Conservation (phyloP, 2,797 vertebrate genomes). For the Scarus forsteni region DNA sequence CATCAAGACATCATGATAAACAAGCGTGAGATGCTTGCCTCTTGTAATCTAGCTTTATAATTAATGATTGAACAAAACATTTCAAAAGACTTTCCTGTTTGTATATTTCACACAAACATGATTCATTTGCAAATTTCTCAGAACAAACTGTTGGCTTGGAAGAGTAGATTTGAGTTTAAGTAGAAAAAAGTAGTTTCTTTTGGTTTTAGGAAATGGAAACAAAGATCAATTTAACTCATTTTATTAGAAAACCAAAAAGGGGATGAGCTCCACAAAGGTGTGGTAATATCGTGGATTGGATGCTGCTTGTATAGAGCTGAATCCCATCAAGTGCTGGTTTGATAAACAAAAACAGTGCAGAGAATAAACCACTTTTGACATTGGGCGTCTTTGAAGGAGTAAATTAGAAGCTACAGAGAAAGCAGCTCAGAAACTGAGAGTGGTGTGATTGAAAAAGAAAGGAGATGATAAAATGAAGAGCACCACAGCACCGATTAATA, state of each 20-base stretch:
- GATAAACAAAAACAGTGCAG: conserved; percentile 18
- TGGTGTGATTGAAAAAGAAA: conserved; percentile 48
- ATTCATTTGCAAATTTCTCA: not conserved
- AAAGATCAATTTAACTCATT: too few relatives aligned
- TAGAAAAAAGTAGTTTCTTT: too few relatives aligned
- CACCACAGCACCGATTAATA: conserved; percentile 66
- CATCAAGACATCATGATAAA: too few relatives aligned
- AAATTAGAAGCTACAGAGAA: conserved; percentile 37
- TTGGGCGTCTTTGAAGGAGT: conserved; percentile 34
- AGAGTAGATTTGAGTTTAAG: too few relatives aligned
- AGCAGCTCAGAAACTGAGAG: conserved; percentile 49
- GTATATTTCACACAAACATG: not conserved
- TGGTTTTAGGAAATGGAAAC: too few relatives aligned
- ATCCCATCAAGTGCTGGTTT: not conserved
- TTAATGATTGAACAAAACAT: too few relatives aligned
- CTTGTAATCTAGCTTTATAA: too few relatives aligned
- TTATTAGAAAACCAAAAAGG: not conserved
- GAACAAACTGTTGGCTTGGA: not conserved
- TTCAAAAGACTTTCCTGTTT: not conserved
- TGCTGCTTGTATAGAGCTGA: not conserved
- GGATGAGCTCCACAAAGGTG: not conserved
- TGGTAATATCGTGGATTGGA: not conserved
- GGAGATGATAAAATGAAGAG: conserved; percentile 53
- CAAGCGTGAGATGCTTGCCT: too few relatives aligned
- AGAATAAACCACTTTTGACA: conserved; percentile 34